Conservation (phyloP, 2,888 invertebrate species). For the Nymphalis c-album region DNA sequence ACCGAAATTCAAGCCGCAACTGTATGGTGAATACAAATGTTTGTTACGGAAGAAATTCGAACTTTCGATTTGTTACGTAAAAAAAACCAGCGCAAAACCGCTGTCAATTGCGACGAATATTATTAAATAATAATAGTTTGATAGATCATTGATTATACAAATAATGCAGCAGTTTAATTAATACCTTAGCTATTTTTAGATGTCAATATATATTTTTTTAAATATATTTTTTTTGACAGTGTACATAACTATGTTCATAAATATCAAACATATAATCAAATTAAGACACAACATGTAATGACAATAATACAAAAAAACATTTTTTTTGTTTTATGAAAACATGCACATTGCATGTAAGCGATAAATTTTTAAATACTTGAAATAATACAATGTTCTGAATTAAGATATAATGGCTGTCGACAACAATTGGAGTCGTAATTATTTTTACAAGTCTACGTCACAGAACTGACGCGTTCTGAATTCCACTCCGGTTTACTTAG, state of each 20-base stretch:
- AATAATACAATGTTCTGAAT: conserved; percentile 9
- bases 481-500: conserved; percentile 50
- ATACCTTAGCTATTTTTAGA: too few relatives aligned
- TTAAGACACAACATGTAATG: too few relatives aligned
- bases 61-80: conserved; percentile 2
- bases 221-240: too few relatives aligned
- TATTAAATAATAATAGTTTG: conserved; percentile 1
- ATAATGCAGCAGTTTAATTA: too few relatives aligned
- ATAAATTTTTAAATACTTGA: neutral
- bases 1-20: conserved; percentile 6
- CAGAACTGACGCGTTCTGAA: conserved; percentile 46
- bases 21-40: conserved; percentile 13
- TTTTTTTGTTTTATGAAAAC: too few relatives aligned
- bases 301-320: too few relatives aligned
- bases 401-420: conserved; percentile 28
- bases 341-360: too few relatives aligned
- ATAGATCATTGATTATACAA: neutral
- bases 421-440: conserved; percentile 43
- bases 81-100: conserved; percentile 1
- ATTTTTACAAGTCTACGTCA: conserved; percentile 47
- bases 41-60: conserved; percentile 1
- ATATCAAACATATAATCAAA: too few relatives aligned
- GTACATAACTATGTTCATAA: too few relatives aligned
- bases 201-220: too few relatives aligned
- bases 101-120: conserved; percentile 1